phyloP scores from a whole-genome alignment of 2,113 vertebrate species.

The Erinaceus europaeus region DNA sequence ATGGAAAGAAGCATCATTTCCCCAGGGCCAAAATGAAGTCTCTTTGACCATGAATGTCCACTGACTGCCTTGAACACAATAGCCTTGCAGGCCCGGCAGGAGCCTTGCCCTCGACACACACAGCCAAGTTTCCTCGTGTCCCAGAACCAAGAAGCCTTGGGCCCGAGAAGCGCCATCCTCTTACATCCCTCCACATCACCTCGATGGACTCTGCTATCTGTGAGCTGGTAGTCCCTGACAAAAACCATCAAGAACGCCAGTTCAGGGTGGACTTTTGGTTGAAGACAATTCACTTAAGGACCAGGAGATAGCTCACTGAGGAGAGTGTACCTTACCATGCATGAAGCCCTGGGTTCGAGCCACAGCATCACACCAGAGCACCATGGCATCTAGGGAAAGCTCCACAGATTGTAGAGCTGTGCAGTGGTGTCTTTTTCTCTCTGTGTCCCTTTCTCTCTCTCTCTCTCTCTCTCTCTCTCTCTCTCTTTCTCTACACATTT shows the following conservation, averaged over 20 bases:
- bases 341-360: too few relatives aligned
- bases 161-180: background rate
- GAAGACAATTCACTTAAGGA: background rate
- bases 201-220: background rate
- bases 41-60: constrained; percentile 24
- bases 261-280: background rate
- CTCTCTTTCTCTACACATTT: background rate
- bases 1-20: too few relatives aligned
- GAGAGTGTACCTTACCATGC: too few relatives aligned
- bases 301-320: too few relatives aligned
- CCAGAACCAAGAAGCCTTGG: background rate
- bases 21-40: background rate
- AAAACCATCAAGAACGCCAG: background rate
- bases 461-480: background rate
- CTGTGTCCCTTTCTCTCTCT: background rate
- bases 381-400: too few relatives aligned
- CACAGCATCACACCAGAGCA: too few relatives aligned
- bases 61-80: background rate
- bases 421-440: background rate
- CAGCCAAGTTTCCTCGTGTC: background rate
- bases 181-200: background rate
- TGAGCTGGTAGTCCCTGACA: background rate
- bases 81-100: background rate
- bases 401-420: too few relatives aligned
- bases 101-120: background rate